phyloP scores from a whole-genome alignment of 2,888 invertebrate genomes.

The Meteorus colon region DNA sequence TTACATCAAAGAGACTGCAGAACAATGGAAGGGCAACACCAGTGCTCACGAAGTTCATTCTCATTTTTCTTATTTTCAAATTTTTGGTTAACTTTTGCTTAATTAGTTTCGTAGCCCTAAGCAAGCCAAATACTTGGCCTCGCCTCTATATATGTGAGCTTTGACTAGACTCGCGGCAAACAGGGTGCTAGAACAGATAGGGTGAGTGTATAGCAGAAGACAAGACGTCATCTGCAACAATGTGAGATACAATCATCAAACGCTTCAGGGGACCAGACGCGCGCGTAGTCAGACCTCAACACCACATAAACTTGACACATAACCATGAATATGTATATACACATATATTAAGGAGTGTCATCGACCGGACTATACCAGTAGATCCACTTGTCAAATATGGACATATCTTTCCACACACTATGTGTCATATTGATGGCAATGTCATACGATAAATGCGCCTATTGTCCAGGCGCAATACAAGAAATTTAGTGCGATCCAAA shows the following conservation, averaged over 20 bases:
- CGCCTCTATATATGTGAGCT: not conserved
- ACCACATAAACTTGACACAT: not conserved
- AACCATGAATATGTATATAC: not conserved
- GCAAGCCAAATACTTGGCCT: not conserved
- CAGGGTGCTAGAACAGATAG: not conserved
- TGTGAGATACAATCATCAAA: not conserved
- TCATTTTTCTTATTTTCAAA: not conserved
- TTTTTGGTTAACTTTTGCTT: not conserved
- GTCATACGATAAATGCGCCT: not conserved
- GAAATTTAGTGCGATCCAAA: not conserved
- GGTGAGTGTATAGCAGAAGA: not conserved
- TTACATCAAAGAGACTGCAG: not conserved
- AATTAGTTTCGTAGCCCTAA: not conserved
- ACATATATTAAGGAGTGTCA: not conserved
- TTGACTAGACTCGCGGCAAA: not conserved
- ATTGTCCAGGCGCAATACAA: not conserved
- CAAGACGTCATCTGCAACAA: not conserved
- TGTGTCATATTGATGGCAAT: not conserved
- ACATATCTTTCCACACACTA: not conserved
- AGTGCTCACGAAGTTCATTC: not conserved
- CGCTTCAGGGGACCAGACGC: not conserved
- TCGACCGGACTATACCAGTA: not conserved
- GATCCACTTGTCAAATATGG: not conserved
- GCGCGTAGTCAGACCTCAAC: constrained; percentile 6
- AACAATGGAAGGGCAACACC: not conserved